Evolutionary conservation across 2,113 vertebrate genomes (phyloP).

Genomic region (Saimiri boliviensis): DNA sequence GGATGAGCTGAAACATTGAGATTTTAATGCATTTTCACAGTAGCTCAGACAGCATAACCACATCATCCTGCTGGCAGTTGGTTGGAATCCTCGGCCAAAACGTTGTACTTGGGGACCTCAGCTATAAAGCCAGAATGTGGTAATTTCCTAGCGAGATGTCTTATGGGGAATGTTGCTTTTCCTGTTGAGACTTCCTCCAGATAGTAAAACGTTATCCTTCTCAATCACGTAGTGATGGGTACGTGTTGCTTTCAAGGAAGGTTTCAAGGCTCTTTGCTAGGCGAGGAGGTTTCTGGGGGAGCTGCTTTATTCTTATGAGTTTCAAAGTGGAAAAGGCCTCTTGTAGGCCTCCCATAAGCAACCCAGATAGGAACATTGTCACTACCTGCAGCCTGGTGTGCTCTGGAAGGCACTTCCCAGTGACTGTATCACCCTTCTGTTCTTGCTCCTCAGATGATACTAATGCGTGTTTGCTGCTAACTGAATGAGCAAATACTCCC

Average conservation of each 20-base stretch:
- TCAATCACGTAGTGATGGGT: neutral
- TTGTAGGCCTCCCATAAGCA: neutral
- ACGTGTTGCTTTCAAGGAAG: neutral
- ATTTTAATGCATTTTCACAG: constrained; percentile 71
- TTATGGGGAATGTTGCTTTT: neutral
- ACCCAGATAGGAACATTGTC: neutral
- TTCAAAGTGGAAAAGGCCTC: neutral
- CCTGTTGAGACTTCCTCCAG: neutral
- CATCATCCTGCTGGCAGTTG: constrained; percentile 64
- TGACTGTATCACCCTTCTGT: rapidly evolving
- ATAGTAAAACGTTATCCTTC: neutral
- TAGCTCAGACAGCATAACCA: constrained; percentile 43
- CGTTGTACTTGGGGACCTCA: constrained; percentile 55
- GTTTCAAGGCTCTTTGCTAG: neutral
- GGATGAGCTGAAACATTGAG: constrained; percentile 55
- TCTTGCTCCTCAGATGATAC: neutral
- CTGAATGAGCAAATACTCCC: neutral
- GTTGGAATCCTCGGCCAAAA: constrained; percentile 51
- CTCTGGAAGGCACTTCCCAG: neutral
- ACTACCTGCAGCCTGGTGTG: neutral
- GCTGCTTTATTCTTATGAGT: neutral
- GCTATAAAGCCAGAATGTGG: neutral
- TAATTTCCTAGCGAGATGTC: neutral
- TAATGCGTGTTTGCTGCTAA: neutral
- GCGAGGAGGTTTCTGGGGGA: neutral